phyloP scores from a whole-genome alignment of 2,797 vertebrate genomes.

The Clamator glandarius region DNA sequence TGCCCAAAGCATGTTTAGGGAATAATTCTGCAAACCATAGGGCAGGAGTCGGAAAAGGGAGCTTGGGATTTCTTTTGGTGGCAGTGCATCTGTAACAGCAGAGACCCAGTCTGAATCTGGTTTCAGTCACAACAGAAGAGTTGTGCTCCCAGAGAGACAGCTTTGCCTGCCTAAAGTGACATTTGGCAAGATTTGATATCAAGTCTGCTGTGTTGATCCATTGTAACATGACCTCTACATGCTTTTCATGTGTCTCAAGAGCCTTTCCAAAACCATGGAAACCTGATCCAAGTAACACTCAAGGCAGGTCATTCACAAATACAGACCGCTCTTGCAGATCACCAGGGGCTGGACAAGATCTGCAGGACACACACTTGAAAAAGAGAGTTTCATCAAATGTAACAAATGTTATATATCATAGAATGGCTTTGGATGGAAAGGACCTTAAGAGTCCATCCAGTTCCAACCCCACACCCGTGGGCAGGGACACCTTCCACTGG shows the following conservation, averaged over 20 bases:
- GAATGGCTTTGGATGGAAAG: no score
- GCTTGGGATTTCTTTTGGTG: neutral
- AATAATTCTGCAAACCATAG: neutral
- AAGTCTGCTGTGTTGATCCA: neutral
- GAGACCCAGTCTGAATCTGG: neutral
- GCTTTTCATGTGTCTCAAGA: neutral
- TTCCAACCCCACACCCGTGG: no score
- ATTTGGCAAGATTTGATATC: neutral
- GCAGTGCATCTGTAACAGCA: neutral
- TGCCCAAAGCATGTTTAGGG: neutral
- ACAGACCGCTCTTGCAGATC: neutral
- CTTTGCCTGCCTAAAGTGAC: neutral
- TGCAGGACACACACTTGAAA: neutral
- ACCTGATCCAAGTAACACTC: no score
- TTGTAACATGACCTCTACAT: neutral
- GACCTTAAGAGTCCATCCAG: no score
- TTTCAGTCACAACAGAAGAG: neutral
- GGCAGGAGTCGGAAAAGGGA: neutral
- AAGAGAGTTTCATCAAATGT: neutral
- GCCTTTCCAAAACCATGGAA: neutral
- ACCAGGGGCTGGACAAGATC: neutral
- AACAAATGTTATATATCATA: rapidly evolving
- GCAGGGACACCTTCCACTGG: no score
- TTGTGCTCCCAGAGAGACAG: neutral
- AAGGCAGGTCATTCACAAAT: neutral